Conservation (phyloP, 2,797 vertebrate genomes). For the Karalla daura region DNA sequence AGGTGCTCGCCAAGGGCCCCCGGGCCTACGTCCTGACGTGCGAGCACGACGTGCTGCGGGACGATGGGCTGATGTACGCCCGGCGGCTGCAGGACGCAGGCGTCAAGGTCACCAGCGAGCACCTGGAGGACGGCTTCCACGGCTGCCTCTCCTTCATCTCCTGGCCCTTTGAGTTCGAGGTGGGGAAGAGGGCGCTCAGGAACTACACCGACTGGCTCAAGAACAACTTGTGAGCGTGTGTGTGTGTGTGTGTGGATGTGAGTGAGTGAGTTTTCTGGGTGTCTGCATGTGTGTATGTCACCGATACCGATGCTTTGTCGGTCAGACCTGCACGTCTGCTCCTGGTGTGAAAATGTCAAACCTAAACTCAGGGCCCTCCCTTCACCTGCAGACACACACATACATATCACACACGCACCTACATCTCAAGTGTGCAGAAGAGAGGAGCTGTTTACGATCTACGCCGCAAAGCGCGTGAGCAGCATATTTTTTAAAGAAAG, state of each 20-base stretch:
- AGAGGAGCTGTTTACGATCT: neutral
- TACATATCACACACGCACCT: neutral
- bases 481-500: too few relatives aligned
- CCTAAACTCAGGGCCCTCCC: slow-evolving; percentile 50
- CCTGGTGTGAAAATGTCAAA: slow-evolving; percentile 13
- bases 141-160: slow-evolving; percentile 88
- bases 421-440: neutral
- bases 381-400: slow-evolving; percentile 6
- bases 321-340: neutral
- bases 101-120: slow-evolving; percentile 87
- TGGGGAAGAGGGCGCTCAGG: slow-evolving; percentile 82
- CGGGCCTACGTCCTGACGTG: slow-evolving; percentile 91
- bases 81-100: slow-evolving; percentile 87
- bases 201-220: slow-evolving; percentile 91
- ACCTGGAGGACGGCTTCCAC: slow-evolving; percentile 92
- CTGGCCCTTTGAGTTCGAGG: slow-evolving; percentile 88
- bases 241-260: slow-evolving; percentile 3
- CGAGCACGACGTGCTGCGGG: slow-evolving; percentile 92
- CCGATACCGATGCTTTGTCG: slow-evolving; percentile 29
- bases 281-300: neutral
- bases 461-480: slow-evolving; percentile 14
- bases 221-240: slow-evolving; percentile 86
- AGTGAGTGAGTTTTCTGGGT: neutral
- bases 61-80: slow-evolving; percentile 94
- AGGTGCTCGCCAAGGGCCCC: slow-evolving; percentile 84